Evolutionary conservation across 2,888 invertebrate species (phyloP).

Genomic region (Diaperis boleti): DNA sequence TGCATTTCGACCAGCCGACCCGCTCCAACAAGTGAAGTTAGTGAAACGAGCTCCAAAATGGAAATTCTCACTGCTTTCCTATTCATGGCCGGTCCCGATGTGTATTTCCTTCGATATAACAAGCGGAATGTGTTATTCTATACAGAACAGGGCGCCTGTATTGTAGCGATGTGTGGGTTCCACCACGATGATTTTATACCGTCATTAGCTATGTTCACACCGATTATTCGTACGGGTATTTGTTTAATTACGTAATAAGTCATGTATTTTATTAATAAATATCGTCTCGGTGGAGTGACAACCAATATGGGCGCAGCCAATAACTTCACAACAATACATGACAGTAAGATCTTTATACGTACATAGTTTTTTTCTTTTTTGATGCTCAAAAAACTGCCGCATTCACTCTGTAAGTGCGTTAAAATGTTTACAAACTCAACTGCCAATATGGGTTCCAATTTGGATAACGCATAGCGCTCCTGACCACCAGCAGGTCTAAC

Average conservation of each 20-base stretch:
- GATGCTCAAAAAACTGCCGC: no score
- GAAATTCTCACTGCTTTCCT: conserved; percentile 42
- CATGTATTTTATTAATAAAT: no score
- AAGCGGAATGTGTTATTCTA: conserved; percentile 36
- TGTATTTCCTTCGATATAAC: conserved; percentile 40
- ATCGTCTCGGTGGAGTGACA: no score
- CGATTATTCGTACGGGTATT: conserved; percentile 24
- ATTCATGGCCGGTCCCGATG: conserved; percentile 42
- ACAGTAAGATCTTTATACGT: no score
- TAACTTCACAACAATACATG: no score
- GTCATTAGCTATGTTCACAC: conserved; percentile 30
- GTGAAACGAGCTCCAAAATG: conserved; percentile 40
- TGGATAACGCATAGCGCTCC: no score
- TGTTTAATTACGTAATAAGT: conserved; percentile 29
- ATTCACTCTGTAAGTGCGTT: no score
- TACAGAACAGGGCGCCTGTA: conserved; percentile 9
- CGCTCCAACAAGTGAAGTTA: conserved; percentile 39
- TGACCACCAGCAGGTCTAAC: no score
- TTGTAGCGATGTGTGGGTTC: conserved; percentile 15
- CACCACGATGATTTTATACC: conserved; percentile 34
- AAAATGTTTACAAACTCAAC: no score
- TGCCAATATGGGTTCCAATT: no score
- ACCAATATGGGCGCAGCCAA: no score
- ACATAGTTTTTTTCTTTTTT: no score
- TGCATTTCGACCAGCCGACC: conserved; percentile 43